Conservation (phyloP, 64 coral and sea anemone genomes). For the Stylophora pistillata region DNA sequence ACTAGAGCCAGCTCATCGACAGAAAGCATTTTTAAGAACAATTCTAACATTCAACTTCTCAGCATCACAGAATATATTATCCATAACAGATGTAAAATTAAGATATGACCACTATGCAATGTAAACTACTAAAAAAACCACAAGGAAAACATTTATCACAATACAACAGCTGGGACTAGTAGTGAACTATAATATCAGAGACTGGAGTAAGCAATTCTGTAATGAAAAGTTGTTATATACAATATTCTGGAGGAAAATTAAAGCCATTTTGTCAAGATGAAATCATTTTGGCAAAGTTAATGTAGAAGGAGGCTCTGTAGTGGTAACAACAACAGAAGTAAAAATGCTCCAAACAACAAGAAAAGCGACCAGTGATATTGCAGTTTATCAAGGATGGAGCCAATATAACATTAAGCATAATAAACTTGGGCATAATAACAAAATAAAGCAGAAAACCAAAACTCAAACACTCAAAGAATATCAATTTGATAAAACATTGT, state of each 20-base stretch:
- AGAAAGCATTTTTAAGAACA: no score
- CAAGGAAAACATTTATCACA: neutral
- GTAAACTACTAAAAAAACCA: neutral
- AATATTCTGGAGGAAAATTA: neutral
- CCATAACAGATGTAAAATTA: no score
- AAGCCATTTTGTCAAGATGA: neutral
- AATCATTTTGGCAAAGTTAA: neutral
- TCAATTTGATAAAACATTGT: neutral
- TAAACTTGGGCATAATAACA: neutral
- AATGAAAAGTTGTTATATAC: neutral
- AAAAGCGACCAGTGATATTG: neutral
- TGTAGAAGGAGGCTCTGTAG: neutral
- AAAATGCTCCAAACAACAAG: neutral
- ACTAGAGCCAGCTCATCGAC: no score
- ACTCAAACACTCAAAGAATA: no score
- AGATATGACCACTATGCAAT: neutral
- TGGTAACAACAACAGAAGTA: neutral
- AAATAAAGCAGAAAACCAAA: neutral
- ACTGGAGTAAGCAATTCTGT: no score
- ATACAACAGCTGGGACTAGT: neutral
- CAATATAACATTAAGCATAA: neutral
- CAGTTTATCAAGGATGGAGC: neutral
- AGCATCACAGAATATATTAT: no score
- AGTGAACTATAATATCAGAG: neutral
- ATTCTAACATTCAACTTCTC: no score